Evolutionary conservation across 2,797 vertebrate species (phyloP).

Genomic region (Sebastes melanostomus): DNA sequence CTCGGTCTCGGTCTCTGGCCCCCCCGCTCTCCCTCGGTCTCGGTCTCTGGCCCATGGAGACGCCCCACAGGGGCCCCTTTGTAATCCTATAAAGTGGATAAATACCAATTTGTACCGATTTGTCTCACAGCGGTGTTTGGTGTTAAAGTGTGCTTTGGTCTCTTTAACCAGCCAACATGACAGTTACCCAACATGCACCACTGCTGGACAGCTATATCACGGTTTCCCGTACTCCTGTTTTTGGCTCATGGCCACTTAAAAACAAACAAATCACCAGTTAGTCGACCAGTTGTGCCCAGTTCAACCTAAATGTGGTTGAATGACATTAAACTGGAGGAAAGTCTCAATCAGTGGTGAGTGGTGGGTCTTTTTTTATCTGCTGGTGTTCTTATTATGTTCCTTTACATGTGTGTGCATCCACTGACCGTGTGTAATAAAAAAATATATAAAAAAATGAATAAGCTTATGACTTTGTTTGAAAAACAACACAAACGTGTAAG

Average conservation of each 20-base stretch:
- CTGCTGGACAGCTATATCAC: neutral
- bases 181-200: constrained; percentile 23
- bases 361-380: too few species aligned
- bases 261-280: neutral
- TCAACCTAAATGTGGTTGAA: neutral
- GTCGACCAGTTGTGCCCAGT: neutral
- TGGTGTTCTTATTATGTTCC: too few species aligned
- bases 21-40: too few species aligned
- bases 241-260: neutral
- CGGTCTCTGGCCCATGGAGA: constrained; percentile 46
- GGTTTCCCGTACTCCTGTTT: neutral
- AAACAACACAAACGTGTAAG: too few species aligned
- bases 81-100: constrained; percentile 80
- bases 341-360: too few species aligned
- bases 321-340: neutral
- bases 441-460: too few species aligned
- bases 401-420: too few species aligned
- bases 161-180: constrained; percentile 4
- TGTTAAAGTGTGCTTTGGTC: constrained; percentile 29
- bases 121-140: constrained; percentile 72
- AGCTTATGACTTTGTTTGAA: too few species aligned
- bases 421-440: too few species aligned
- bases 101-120: constrained; percentile 82
- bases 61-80: constrained; percentile 63
- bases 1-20: constrained; percentile 5